A percentile compares a stretch with the other conserved stretches of the same genome.
These are phyloP conservation scores for Scaptomyza reducta DNA, from an alignment of 2,888 invertebrate genomes.

Conservation along the genomic window DNA sequence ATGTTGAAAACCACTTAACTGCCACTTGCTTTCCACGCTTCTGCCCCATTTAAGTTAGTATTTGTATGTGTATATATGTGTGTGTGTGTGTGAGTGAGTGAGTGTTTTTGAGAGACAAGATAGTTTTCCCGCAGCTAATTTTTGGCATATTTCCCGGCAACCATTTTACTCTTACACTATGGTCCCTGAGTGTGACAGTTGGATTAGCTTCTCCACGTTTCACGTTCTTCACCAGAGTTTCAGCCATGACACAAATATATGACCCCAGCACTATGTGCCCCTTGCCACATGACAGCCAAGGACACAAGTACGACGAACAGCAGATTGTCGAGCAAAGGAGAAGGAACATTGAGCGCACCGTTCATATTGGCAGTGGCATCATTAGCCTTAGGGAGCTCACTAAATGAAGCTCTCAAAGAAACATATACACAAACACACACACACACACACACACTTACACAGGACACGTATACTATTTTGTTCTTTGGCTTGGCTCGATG, in stretches of 20 bases:
- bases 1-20: slow-evolving; percentile 66
- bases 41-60: slow-evolving; percentile 26
- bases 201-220: slow-evolving; percentile 58
- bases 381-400: slow-evolving; percentile 48
- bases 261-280: slow-evolving; percentile 33
- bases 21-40: slow-evolving; percentile 46
- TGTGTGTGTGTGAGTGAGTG: not conserved
- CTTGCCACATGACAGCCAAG: slow-evolving; percentile 44
- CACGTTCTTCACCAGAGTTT: not conserved
- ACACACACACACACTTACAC: not conserved
- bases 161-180: slow-evolving; percentile 45
- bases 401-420: slow-evolving; percentile 36
- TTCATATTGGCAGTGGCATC: slow-evolving; percentile 39
- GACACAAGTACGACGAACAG: slow-evolving; percentile 20
- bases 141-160: slow-evolving; percentile 70
- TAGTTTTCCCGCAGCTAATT: slow-evolving; percentile 58
- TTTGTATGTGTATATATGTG: slow-evolving; percentile 4
- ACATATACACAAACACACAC: not conserved
- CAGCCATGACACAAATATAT: slow-evolving; percentile 69
- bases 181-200: slow-evolving; percentile 67
- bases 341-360: slow-evolving; percentile 1
- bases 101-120: slow-evolving; percentile 13
- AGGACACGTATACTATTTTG: not conserved
- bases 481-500: slow-evolving; percentile 27
- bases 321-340: slow-evolving; percentile 1